Base-by-base conservation (phyloP, 2,888 invertebrate genomes). In the Ptycholaimellus sp. region DNA sequence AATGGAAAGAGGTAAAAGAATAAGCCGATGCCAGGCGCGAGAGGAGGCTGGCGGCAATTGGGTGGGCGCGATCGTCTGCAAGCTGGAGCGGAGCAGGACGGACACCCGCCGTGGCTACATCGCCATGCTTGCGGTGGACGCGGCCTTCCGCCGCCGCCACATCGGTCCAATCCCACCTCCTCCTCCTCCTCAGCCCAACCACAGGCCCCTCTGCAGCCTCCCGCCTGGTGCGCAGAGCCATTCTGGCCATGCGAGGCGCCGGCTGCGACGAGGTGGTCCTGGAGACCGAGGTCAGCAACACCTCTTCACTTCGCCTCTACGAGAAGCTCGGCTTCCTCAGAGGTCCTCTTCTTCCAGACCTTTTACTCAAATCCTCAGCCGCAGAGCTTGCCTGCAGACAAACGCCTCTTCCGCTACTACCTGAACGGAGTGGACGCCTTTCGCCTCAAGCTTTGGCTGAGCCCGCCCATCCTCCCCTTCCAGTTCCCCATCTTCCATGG, bases 61-160 rank as follows among this genome's bases (percentile, higher is more conserved):
- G 61, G 81, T 93, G 50, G 96, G 96, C 61, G 90, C 90, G 57
- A 87, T 96, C 58, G 90, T 96, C 49, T 96, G 96, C 70, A 96
- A 96, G 67, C 68, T 93, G 63, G 51, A 51, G 17, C 35, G 41
- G n/a, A 60, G 61, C 45, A 59, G 60, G 44, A 59, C 61, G 44
- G 73, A 77, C 56, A 76, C 79, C 49, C 75, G 76, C 58, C 71
- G 90, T 59, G 96, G 93, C 46, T 99, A 96, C 62, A 93, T 99
- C 55, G 96, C 93, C 37, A 96, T 99, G 96, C 66, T 99, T 59
- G 96, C 96, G 23, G 87, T 96, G 27, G 90, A 93, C 63, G 74
- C 83, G 55, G 76, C 79, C 56, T 85, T 79, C 64, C 72, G 96
- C 47, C 80, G 90, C 65, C 72, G 73, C 57, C 80, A 76, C 63